Evolutionary conservation across 2,113 vertebrate genomes (phyloP), one percentile per base, ranked within the genome.

Genomic region (Labeo catla): DNA sequence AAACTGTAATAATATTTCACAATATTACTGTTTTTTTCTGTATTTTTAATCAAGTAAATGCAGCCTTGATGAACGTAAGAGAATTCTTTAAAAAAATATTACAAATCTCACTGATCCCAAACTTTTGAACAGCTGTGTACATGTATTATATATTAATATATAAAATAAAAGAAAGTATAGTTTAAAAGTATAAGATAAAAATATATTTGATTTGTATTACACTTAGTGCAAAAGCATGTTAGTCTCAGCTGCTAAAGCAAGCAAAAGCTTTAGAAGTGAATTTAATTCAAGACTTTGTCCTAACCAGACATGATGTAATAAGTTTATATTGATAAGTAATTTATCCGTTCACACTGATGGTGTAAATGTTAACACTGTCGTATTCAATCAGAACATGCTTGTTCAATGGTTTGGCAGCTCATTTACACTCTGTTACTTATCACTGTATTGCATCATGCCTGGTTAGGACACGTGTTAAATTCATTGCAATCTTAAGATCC

Each of bases 211-310:
- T 23, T 74, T 49, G 45, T 23, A 49, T 23, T 49, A 49, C 10
- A 23, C 23, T 74, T 74, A 12, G 72, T 13, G 45, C 2, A 8
- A 50, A 50, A 76, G 72, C 72, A 45, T 49, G 45, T 59, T 59
- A 59, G 52, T 81, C 12, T 63, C 59, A 47, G 57, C 57, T 47
- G 57, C 79, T 66, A 47, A 47, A 81, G 79, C 79, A 65, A 65
- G 79, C 59, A 49, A 65, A 81, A 65, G 79, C 59, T 23, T 63
- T 61, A 61, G 7, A 79, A 61, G 54, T 61, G 39, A 81, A 81
- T 81, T 47, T 49, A 16, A 3, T 16, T 4, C 2, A 16, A 36
- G 11, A 15, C 47, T 2, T 0, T 47, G 78, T 81, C 79, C 59
- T 81, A 81, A 65, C 12, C 36, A 65, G 57, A 74, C 21, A 11